Evolutionary conservation across 2,797 vertebrate genomes (phyloP).

Genomic region (Ctenopoma multispine): DNA sequence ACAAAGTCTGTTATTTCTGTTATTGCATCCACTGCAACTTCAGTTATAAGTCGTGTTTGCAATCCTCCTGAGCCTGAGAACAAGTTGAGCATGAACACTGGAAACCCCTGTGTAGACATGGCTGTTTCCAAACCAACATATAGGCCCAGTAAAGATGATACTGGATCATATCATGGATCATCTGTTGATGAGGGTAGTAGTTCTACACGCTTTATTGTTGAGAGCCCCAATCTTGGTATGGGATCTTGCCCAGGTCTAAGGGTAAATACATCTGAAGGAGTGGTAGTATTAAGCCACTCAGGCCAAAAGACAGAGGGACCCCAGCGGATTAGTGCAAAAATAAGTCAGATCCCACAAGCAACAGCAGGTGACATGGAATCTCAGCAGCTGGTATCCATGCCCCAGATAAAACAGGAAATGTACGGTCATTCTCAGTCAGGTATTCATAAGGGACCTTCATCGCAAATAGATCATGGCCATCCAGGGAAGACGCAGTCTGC

Average conservation of each 20-base stretch:
- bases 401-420: constrained; percentile 95
- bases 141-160: constrained; percentile 87
- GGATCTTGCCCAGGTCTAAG: constrained; percentile 93
- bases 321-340: constrained; percentile 95
- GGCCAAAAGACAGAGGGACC: constrained; percentile 97
- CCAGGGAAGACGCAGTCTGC: constrained; percentile 88
- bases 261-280: constrained; percentile 96
- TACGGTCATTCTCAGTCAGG: constrained; percentile 88
- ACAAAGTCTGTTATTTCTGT: constrained; percentile 89
- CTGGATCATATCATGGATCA: constrained; percentile 87
- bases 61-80: constrained; percentile 92
- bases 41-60: constrained; percentile 96
- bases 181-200: constrained; percentile 88
- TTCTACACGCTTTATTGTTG: constrained; percentile 89
- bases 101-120: constrained; percentile 85
- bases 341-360: constrained; percentile 97
- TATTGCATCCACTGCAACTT: constrained; percentile 94
- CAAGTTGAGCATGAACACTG: constrained; percentile 85
- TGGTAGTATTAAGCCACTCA: constrained; percentile 96
- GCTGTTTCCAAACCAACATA: constrained; percentile 88
- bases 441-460: constrained; percentile 86
- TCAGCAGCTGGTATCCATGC: constrained; percentile 95
- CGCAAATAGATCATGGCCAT: constrained; percentile 88
- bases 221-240: constrained; percentile 78
- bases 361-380: constrained; percentile 96